Conservation (phyloP, 2,888 invertebrate species). For the Leptinotarsa juncta region DNA sequence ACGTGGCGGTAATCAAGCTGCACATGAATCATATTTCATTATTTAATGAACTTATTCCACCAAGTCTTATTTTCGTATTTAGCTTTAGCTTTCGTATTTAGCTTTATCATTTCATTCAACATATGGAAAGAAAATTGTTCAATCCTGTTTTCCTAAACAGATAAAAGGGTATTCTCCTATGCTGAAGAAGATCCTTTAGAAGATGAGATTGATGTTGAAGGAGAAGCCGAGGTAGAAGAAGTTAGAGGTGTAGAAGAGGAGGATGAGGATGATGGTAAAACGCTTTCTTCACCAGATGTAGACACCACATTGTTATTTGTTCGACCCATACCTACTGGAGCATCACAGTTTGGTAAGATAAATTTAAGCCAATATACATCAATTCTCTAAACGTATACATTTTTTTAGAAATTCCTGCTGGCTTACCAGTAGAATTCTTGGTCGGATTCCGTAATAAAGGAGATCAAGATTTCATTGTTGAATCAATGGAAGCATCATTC, state of each 20-base stretch:
- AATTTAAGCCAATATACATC: background rate
- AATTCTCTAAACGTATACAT: background rate
- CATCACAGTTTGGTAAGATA: slow-evolving; percentile 74
- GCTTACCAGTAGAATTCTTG: slow-evolving; percentile 91
- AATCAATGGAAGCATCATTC: slow-evolving; percentile 96
- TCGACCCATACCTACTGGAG: slow-evolving; percentile 76
- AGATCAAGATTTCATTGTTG: slow-evolving; percentile 88
- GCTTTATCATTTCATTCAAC: background rate
- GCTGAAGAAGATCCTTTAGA: slow-evolving; percentile 78
- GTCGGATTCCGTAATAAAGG: slow-evolving; percentile 98
- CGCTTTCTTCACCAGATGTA: slow-evolving; percentile 87
- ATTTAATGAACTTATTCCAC: background rate
- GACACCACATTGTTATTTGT: slow-evolving; percentile 92
- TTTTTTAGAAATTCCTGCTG: slow-evolving; percentile 86
- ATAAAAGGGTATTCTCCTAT: slow-evolving; percentile 68
- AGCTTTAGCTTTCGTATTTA: background rate
- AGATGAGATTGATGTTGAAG: slow-evolving; percentile 75
- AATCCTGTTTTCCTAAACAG: slow-evolving; percentile 58
- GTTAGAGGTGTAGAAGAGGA: slow-evolving; percentile 71
- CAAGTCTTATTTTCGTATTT: background rate
- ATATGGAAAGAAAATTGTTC: slow-evolving; percentile 14
- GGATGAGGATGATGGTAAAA: slow-evolving; percentile 75
- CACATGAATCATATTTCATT: slow-evolving; percentile 3
- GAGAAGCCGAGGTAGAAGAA: slow-evolving; percentile 77
- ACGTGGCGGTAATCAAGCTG: slow-evolving; percentile 25